These are phyloP conservation scores for Tragelaphus eurycerus DNA, from an alignment of 2,797 vertebrate species.

Conservation along the genomic window DNA sequence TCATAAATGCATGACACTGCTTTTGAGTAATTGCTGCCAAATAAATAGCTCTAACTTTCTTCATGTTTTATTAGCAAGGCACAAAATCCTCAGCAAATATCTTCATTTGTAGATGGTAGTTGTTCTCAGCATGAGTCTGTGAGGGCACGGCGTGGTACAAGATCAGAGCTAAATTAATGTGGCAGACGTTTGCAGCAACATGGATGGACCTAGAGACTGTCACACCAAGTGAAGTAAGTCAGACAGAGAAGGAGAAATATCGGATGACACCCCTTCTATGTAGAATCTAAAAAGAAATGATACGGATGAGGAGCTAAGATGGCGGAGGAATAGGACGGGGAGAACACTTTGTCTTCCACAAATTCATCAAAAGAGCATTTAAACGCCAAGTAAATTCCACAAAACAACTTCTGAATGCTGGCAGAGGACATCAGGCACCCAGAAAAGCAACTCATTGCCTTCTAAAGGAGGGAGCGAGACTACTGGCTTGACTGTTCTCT, in stretches of 20 bases:
- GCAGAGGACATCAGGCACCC: too few species aligned
- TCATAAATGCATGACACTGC: slow-evolving; percentile 17
- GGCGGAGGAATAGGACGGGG: too few species aligned
- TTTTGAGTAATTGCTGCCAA: slow-evolving; percentile 57
- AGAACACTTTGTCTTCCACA: too few species aligned
- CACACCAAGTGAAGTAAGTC: not conserved
- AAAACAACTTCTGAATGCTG: too few species aligned
- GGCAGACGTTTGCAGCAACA: not conserved
- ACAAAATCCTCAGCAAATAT: slow-evolving; percentile 43
- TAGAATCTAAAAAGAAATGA: not conserved
- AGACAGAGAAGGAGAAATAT: not conserved
- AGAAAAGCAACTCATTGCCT: too few species aligned
- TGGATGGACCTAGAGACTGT: not conserved
- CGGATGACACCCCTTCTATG: not conserved
- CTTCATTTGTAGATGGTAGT: not conserved
- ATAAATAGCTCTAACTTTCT: slow-evolving; percentile 54
- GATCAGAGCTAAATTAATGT: not conserved
- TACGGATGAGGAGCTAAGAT: too few species aligned
- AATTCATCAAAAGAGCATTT: too few species aligned
- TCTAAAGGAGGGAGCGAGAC: too few species aligned
- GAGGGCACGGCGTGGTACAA: not conserved
- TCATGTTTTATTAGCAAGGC: slow-evolving; percentile 46
- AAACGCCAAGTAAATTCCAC: too few species aligned
- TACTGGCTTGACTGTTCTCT: too few species aligned
- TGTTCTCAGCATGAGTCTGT: not conserved